Percentiles rank a stretch among this genome's conserved stretches.
Evolutionary conservation across 2,113 vertebrate species (phyloP).

Genomic region (Setophaga coronata): DNA sequence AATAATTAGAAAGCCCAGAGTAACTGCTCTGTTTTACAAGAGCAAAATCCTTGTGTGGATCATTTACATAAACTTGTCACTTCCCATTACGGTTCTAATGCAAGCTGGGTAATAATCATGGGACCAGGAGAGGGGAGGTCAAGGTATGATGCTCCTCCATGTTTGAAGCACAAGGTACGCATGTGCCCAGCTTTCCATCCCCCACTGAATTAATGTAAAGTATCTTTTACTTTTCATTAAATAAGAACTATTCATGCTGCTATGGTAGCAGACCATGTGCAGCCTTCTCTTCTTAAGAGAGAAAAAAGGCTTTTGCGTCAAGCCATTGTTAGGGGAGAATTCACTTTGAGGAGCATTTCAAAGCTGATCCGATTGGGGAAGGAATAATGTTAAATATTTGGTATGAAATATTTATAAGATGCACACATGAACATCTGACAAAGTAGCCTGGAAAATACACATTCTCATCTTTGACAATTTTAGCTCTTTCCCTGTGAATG

Average conservation of each 20-base stretch:
- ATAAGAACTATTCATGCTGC: slow-evolving; percentile 77
- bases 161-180: slow-evolving; percentile 59
- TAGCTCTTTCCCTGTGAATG: neutral
- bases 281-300: slow-evolving; percentile 75
- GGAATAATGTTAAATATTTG: slow-evolving; percentile 83
- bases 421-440: slow-evolving; percentile 63
- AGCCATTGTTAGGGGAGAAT: slow-evolving; percentile 82
- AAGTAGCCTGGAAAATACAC: slow-evolving; percentile 74
- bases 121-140: slow-evolving; percentile 61
- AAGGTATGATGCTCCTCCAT: slow-evolving; percentile 61
- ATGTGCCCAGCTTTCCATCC: slow-evolving; percentile 65
- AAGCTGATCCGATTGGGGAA: slow-evolving; percentile 78
- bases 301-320: slow-evolving; percentile 75
- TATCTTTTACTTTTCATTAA: slow-evolving; percentile 79
- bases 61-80: slow-evolving; percentile 87
- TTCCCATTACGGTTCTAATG: slow-evolving; percentile 76
- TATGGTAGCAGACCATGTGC: slow-evolving; percentile 78
- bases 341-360: slow-evolving; percentile 80
- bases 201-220: slow-evolving; percentile 71
- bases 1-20: slow-evolving; percentile 87
- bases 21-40: slow-evolving; percentile 86
- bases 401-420: slow-evolving; percentile 87
- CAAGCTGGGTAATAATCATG: slow-evolving; percentile 63
- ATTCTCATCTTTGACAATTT: slow-evolving; percentile 51
- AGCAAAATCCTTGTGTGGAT: slow-evolving; percentile 79